phyloP scores from a whole-genome alignment of 1,140 invertebrate species.

The Melanaphis sacchari region DNA sequence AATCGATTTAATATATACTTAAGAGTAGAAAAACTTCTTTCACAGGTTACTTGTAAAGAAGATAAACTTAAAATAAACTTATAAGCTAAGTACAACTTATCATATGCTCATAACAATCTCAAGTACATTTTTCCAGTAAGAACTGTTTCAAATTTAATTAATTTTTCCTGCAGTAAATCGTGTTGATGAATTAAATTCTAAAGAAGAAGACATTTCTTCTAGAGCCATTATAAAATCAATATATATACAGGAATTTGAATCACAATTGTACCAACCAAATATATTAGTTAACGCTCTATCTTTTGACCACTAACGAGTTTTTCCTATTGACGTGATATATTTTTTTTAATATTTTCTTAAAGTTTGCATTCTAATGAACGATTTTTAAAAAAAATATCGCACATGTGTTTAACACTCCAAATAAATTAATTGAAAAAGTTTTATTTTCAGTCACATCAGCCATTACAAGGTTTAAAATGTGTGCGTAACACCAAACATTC shows the following conservation, averaged over 20 bases:
- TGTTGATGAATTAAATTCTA: background rate
- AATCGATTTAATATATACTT: background rate
- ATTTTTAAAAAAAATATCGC: no score
- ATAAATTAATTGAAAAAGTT: no score
- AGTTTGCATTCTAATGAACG: no score
- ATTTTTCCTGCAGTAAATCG: background rate
- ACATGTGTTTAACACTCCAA: no score
- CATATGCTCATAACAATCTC: background rate
- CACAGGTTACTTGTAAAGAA: background rate
- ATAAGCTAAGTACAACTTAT: background rate
- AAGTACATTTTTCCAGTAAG: background rate
- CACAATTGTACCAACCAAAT: no score
- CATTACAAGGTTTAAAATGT: no score
- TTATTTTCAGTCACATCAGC: no score
- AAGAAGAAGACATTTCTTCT: background rate
- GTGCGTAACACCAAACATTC: no score
- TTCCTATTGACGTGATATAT: no score
- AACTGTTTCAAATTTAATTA: background rate
- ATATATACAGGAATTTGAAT: background rate
- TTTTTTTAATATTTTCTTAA: no score
- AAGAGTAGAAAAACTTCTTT: background rate
- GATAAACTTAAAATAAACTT: constrained; percentile 1
- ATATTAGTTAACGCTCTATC: no score
- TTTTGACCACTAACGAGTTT: no score
- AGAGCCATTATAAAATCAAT: background rate